Conservation (phyloP, 2,797 vertebrate species). For the Xenops minutus region DNA sequence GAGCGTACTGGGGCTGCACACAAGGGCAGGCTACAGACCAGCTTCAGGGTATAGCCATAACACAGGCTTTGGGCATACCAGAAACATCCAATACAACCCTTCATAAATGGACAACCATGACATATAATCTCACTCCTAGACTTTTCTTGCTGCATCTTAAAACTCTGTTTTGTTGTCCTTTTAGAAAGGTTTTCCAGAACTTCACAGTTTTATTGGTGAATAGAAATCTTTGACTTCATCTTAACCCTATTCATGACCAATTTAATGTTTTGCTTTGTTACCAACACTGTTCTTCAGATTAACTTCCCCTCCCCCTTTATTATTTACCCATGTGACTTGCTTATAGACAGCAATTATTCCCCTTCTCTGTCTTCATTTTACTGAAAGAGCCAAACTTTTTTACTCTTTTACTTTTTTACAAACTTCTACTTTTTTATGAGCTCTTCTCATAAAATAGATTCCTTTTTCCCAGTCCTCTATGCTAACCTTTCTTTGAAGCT, state of each 20-base stretch:
- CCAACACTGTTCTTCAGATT: not conserved
- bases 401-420: no score
- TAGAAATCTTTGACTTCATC: not conserved
- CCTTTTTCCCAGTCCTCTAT: conserved; percentile 1
- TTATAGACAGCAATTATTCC: conserved; percentile 18
- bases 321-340: not conserved
- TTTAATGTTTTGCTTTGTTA: not conserved
- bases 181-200: not conserved
- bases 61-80: not conserved
- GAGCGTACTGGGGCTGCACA: not conserved
- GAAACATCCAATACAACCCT: not conserved
- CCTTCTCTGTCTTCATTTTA: not conserved
- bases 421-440: no score
- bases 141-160: not conserved
- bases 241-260: not conserved
- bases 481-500: conserved; percentile 56
- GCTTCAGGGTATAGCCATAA: not conserved
- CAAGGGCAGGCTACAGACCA: not conserved
- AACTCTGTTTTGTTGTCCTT: not conserved
- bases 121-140: not conserved
- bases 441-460: conserved; percentile 7
- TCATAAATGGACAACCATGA: not conserved
- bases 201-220: not conserved
- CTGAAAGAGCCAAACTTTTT: not conserved
- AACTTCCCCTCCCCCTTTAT: not conserved